Evolutionary conservation across 2,888 invertebrate species (phyloP).

Genomic region (Leistus spinibarbis): DNA sequence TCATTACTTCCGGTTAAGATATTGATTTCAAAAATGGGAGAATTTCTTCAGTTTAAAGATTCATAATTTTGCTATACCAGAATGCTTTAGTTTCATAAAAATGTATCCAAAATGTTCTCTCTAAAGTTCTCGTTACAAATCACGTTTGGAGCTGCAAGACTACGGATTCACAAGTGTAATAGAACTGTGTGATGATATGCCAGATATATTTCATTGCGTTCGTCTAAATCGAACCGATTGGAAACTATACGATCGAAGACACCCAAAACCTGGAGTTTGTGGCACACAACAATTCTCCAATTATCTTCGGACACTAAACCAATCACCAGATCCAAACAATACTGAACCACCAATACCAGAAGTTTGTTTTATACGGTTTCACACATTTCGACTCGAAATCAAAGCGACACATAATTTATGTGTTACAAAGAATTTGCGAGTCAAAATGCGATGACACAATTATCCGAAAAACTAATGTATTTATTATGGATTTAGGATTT

Average conservation of each 20-base stretch:
- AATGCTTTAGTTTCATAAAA: no score
- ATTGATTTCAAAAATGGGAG: no score
- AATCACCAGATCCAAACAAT: background rate
- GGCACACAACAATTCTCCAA: constrained; percentile 10
- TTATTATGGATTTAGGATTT: constrained; percentile 11
- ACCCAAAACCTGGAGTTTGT: constrained; percentile 44
- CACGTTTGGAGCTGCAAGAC: constrained; percentile 47
- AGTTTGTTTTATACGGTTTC: no score
- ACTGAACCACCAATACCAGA: constrained; percentile 41
- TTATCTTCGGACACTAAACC: background rate
- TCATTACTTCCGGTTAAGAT: no score
- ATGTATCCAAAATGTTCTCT: background rate
- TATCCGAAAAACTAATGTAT: background rate
- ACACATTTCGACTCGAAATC: background rate
- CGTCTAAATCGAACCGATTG: constrained; percentile 50
- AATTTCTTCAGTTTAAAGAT: no score
- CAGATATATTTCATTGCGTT: constrained; percentile 50
- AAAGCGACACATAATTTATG: no score
- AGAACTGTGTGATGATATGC: constrained; percentile 50
- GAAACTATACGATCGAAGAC: constrained; percentile 51
- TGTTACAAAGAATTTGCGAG: no score
- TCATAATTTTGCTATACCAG: no score
- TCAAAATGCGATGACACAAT: no score
- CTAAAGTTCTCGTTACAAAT: constrained; percentile 48
- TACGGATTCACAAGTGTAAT: constrained; percentile 51